A percentile compares a stretch with the other conserved stretches of the same genome.
These are phyloP conservation scores for Gopherus flavomarginatus DNA, from an alignment of 2,113 vertebrate genomes.

Conservation along the genomic window DNA sequence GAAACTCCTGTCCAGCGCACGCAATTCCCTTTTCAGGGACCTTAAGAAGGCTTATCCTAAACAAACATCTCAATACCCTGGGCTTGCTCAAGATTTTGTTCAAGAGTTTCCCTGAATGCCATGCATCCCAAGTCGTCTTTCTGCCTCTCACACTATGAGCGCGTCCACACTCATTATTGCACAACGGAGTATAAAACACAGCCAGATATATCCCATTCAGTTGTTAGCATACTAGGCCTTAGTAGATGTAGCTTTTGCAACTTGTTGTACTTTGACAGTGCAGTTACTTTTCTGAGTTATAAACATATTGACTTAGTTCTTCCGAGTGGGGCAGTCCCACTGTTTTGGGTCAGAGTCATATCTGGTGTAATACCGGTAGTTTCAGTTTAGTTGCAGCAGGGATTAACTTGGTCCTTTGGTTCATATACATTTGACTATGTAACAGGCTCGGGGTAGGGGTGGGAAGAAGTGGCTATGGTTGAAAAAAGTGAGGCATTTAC, in stretches of 20 bases:
- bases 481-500: conserved; percentile 68
- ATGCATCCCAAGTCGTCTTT: conserved; percentile 39
- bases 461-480: conserved; percentile 62
- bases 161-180: neutral
- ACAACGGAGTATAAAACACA: neutral
- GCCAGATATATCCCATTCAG: conserved; percentile 20
- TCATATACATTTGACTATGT: conserved; percentile 10
- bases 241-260: conserved; percentile 41
- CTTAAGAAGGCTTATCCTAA: conserved; percentile 26
- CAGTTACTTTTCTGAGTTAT: conserved; percentile 26
- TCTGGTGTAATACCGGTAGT: conserved; percentile 43
- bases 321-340: conserved; percentile 63
- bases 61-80: conserved; percentile 16
- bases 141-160: conserved; percentile 42
- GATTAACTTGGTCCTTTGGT: conserved; percentile 52
- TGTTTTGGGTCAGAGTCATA: conserved; percentile 53
- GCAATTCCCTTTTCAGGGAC: conserved; percentile 24
- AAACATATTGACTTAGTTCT: conserved; percentile 60
- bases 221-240: neutral
- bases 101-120: conserved; percentile 36
- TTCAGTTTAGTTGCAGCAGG: neutral
- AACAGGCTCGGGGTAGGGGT: conserved; percentile 58
- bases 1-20: conserved; percentile 44
- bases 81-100: neutral
- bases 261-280: neutral